Base-by-base conservation (phyloP, 2,797 vertebrate species). In the Cynopterus sphinx region DNA sequence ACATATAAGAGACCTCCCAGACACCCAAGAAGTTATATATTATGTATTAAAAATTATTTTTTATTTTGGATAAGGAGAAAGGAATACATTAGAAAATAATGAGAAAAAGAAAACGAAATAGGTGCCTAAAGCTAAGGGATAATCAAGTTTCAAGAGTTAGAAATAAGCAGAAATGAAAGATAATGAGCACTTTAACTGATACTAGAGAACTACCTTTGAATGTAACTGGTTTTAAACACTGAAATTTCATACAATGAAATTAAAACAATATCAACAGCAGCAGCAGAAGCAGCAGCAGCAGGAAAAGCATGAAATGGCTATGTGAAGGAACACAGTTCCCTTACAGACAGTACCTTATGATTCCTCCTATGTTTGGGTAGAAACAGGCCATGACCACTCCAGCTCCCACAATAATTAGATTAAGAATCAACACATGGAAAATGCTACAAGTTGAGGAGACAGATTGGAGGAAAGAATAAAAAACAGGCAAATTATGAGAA, bases 311-410 rank as follows among this genome's bases (percentile, higher is more conserved):
- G 87, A 57, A 95, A 41, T n/a, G 77, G 15, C 0, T 19, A 90
- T n/a, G 4, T 9, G 1, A 74, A 95, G 2, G 73, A 46, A 13
- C 5, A 89, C 31, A 74, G 36, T 63, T 67, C 57, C 36, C 13
- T 89, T 61, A 22, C 1, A 46, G 73, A 88, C 67, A 92, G 92
- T 98, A 99, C 99, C 99, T 99, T 98, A 99, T 99, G 94, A 99
- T 99, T 86, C 99, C 99, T 92, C 99, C 99, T 79, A 99, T 99
- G 96, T 99, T 99, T 53, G 99, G 99, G 97, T 99, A 99, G 97
- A 99, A 99, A 98, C 96, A 99, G 97, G 99, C 99, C 99, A 99
- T 99, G 87, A 98, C 97, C 74, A 99, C 99, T 59, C 99, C 99
- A 97, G 98, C 94, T 97, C 98, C 99, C 88, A 99, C 99, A 70